Evolutionary conservation across 2,797 vertebrate genomes (phyloP).

Genomic region (Gadopsis bispinosus): DNA sequence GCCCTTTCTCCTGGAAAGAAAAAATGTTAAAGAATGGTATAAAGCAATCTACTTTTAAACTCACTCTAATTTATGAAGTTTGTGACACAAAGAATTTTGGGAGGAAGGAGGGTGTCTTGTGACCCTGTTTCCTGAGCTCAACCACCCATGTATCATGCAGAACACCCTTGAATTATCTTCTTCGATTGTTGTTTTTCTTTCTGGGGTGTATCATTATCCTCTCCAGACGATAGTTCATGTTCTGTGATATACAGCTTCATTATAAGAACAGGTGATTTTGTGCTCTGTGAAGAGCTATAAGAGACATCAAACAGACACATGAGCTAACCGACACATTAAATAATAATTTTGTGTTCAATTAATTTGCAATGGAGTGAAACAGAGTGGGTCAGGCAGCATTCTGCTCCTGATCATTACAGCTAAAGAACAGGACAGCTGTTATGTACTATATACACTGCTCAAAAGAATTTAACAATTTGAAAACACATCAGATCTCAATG

Average conservation of each 20-base stretch:
- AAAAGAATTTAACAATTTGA: too few relatives aligned
- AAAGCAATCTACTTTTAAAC: constrained; percentile 1
- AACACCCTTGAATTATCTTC: constrained; percentile 57
- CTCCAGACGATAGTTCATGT: constrained; percentile 5
- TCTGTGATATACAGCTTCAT: constrained; percentile 40
- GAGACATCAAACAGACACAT: neutral
- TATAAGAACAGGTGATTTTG: constrained; percentile 4
- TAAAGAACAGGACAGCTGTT: neutral
- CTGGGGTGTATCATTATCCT: constrained; percentile 52
- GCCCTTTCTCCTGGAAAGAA: neutral
- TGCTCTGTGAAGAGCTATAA: neutral
- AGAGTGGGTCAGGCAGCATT: neutral
- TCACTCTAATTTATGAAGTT: constrained; percentile 33
- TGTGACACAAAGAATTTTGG: constrained; percentile 29
- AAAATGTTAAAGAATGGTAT: neutral
- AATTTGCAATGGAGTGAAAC: neutral
- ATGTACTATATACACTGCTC: too few relatives aligned
- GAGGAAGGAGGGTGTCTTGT: constrained; percentile 26
- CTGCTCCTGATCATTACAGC: neutral
- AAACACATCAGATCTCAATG: too few relatives aligned
- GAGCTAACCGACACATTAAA: neutral
- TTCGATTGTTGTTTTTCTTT: constrained; percentile 46
- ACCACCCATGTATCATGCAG: constrained; percentile 39
- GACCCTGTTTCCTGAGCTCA: constrained; percentile 25
- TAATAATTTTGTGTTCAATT: neutral